Percentiles rank a stretch among this genome's conserved stretches.
These are phyloP conservation scores for Poeciliopsis prolifica DNA, from an alignment of 2,113 vertebrate species.

Conservation along the genomic window DNA sequence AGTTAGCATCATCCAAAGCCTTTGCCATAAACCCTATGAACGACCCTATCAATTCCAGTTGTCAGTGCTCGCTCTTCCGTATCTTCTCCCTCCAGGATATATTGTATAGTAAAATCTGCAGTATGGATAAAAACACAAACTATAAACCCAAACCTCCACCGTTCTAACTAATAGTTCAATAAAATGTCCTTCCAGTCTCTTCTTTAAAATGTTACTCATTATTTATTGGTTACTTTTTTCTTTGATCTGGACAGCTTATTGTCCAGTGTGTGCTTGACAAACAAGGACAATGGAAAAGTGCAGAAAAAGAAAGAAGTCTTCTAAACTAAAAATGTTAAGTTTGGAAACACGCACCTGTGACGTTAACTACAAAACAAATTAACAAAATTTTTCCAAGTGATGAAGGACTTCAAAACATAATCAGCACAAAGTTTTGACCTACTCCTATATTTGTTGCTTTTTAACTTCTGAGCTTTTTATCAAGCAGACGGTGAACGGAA, in stretches of 20 bases:
- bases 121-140: neutral
- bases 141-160: neutral
- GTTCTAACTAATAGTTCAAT: neutral
- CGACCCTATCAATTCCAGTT: conserved; percentile 22
- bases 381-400: too few species aligned
- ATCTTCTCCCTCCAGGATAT: neutral
- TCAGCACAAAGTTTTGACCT: too few species aligned
- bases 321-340: too few species aligned
- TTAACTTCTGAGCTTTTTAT: too few species aligned
- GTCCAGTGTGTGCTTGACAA: too few species aligned
- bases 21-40: conserved; percentile 34
- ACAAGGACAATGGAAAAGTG: too few species aligned
- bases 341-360: too few species aligned
- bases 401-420: too few species aligned
- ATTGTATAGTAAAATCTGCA: neutral
- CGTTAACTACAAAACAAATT: too few species aligned
- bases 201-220: neutral
- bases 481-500: too few species aligned
- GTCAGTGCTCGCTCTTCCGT: conserved; percentile 8
- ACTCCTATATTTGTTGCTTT: too few species aligned
- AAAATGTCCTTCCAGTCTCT: neutral
- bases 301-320: too few species aligned
- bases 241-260: neutral
- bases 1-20: conserved; percentile 36
- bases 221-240: neutral